These are phyloP conservation scores for Elegia similella DNA, from an alignment of 2,888 invertebrate genomes.

Conservation along the genomic window DNA sequence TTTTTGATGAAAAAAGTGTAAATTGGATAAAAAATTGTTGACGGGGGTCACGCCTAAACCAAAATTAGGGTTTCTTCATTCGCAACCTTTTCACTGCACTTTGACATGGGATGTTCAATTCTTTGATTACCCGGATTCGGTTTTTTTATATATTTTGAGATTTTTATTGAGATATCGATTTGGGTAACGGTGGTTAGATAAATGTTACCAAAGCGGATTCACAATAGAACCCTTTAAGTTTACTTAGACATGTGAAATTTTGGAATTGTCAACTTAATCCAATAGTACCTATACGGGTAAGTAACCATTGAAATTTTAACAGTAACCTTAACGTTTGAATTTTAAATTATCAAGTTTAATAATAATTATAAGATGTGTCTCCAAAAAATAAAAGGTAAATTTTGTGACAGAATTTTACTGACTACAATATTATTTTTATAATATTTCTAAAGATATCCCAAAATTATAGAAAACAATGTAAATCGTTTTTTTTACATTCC, in stretches of 20 bases:
- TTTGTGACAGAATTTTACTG: too few species aligned
- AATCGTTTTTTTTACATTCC: too few species aligned
- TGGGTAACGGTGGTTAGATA: slow-evolving; percentile 71
- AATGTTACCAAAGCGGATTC: slow-evolving; percentile 51
- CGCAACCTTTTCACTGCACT: slow-evolving; percentile 75
- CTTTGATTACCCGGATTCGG: slow-evolving; percentile 67
- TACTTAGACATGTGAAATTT: slow-evolving; percentile 62
- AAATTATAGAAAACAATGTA: too few species aligned
- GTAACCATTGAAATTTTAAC: neutral
- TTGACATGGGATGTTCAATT: slow-evolving; percentile 71
- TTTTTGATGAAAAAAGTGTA: slow-evolving; percentile 68
- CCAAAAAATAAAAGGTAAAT: too few species aligned
- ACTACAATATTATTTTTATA: too few species aligned
- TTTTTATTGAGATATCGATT: slow-evolving; percentile 73
- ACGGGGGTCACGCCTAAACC: slow-evolving; percentile 78
- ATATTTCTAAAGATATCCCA: too few species aligned
- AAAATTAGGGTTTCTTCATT: slow-evolving; percentile 74
- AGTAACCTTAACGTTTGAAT: neutral
- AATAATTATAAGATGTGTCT: too few species aligned
- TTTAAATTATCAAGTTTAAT: too few species aligned
- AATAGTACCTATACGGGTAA: neutral
- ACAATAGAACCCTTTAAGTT: slow-evolving; percentile 63
- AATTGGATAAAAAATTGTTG: slow-evolving; percentile 69
- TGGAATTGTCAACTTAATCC: slow-evolving; percentile 29
- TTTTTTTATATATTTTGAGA: slow-evolving; percentile 49